Evolutionary conservation across 2,113 vertebrate genomes (phyloP).

Genomic region (Pterocles gutturalis): DNA sequence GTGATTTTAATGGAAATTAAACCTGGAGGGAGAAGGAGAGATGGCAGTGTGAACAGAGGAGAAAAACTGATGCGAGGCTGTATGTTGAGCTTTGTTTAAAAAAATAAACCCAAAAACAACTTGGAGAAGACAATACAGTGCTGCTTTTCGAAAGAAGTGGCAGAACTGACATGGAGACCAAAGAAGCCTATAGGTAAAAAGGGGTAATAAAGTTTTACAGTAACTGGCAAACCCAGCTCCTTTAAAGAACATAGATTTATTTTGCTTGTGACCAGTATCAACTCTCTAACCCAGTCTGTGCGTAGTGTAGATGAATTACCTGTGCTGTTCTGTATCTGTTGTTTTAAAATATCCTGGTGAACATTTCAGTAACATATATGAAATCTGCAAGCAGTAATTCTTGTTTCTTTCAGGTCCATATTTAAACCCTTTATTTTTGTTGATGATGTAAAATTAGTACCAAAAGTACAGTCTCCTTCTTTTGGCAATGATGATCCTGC

Average conservation of each 20-base stretch:
- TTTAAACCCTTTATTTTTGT: constrained; percentile 89
- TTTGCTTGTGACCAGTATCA: neutral
- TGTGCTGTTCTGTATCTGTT: neutral
- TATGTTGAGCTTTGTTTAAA: neutral
- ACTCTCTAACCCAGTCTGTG: neutral
- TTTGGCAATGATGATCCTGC: constrained; percentile 80
- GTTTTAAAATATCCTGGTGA: neutral
- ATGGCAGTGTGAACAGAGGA: neutral
- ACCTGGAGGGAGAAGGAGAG: neutral
- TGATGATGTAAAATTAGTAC: constrained; percentile 81
- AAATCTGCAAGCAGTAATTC: neutral
- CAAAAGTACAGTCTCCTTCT: constrained; percentile 81
- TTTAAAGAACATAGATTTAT: neutral
- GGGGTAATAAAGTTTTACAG: neutral
- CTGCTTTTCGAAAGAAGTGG: neutral
- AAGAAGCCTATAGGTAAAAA: neutral
- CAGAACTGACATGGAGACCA: neutral
- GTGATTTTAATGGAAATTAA: neutral
- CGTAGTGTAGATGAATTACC: neutral
- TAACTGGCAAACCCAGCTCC: neutral
- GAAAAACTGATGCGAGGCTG: neutral
- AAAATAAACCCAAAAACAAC: too few species aligned
- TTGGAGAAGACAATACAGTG: neutral
- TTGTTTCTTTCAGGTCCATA: constrained; percentile 80
- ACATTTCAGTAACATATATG: neutral